A percentile compares a stretch with the other conserved stretches of the same genome.
Evolutionary conservation across 2,888 invertebrate genomes (phyloP).

Genomic region (Apamea sordens): DNA sequence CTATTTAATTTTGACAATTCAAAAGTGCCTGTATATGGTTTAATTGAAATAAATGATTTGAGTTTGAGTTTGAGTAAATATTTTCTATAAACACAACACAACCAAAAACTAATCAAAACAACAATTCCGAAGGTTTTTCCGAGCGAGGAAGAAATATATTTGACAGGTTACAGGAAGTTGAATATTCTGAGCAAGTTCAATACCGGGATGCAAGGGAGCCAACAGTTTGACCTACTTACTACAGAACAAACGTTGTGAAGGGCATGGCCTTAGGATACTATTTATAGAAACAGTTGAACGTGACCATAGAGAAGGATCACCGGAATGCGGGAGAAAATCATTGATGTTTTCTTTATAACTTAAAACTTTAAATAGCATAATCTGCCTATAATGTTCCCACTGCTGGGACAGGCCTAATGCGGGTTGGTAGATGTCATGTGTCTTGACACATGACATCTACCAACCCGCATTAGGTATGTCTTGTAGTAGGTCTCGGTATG

Average conservation of each 20-base stretch:
- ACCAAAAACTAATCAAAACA: conserved; percentile 12
- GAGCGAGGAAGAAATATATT: background rate
- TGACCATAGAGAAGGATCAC: background rate
- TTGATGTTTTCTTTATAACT: background rate
- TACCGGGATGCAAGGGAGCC: conserved; percentile 31
- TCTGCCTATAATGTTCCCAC: rapidly evolving
- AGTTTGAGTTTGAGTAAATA: too few species aligned
- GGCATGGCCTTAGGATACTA: conserved; percentile 48
- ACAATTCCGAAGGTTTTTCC: background rate
- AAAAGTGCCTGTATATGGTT: too few species aligned
- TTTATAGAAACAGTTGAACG: conserved; percentile 37
- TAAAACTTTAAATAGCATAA: background rate
- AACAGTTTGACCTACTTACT: conserved; percentile 66
- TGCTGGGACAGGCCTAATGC: too few species aligned
- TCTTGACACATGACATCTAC: too few species aligned
- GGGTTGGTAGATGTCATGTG: too few species aligned
- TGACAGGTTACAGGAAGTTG: conserved; percentile 20
- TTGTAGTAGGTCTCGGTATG: too few species aligned
- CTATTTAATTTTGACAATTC: too few species aligned
- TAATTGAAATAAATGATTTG: too few species aligned
- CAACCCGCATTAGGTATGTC: too few species aligned
- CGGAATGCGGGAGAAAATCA: background rate
- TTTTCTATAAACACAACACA: background rate
- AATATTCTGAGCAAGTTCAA: conserved; percentile 34
- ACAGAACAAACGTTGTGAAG: conserved; percentile 51